Evolutionary conservation across 2,797 vertebrate genomes (phyloP).

Genomic region (Brotula barbata): DNA sequence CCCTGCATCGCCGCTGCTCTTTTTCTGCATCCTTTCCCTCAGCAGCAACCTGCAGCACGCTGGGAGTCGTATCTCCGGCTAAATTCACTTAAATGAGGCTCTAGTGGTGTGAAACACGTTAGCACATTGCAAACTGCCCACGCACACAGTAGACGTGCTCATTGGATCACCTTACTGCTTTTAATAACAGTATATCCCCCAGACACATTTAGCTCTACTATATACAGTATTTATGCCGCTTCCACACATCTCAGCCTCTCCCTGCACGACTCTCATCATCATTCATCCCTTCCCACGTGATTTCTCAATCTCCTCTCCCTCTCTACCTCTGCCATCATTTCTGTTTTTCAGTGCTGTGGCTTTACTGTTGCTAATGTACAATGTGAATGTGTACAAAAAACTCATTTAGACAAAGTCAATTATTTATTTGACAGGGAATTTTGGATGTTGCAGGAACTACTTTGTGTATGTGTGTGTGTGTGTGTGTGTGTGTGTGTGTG

Average conservation of each 20-base stretch:
- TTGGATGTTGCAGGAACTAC: not conserved
- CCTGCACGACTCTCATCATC: constrained; percentile 22
- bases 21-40: constrained; percentile 37
- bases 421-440: not conserved
- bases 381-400: too few relatives aligned
- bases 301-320: constrained; percentile 7
- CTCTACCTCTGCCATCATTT: constrained; percentile 6
- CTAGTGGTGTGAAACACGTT: constrained; percentile 36
- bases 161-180: constrained; percentile 52
- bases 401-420: too few relatives aligned
- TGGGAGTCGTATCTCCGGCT: constrained; percentile 20
- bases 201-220: constrained; percentile 53
- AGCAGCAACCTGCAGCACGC: constrained; percentile 29
- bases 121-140: constrained; percentile 37
- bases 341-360: not conserved
- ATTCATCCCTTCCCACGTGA: constrained; percentile 13
- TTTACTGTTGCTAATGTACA: not conserved
- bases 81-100: constrained; percentile 47
- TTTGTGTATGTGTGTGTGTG: not conserved
- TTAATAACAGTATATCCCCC: constrained; percentile 58
- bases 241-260: constrained; percentile 40
- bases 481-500: constrained; percentile 19
- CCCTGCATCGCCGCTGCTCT: constrained; percentile 50
- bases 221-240: constrained; percentile 47
- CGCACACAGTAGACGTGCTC: constrained; percentile 38